Evolutionary conservation across 30 jellyfish, hydroid and myxozoan genomes (phyloP), one percentile per base, ranked within the genome.

Genomic region (Clytia hemisphaerica): DNA sequence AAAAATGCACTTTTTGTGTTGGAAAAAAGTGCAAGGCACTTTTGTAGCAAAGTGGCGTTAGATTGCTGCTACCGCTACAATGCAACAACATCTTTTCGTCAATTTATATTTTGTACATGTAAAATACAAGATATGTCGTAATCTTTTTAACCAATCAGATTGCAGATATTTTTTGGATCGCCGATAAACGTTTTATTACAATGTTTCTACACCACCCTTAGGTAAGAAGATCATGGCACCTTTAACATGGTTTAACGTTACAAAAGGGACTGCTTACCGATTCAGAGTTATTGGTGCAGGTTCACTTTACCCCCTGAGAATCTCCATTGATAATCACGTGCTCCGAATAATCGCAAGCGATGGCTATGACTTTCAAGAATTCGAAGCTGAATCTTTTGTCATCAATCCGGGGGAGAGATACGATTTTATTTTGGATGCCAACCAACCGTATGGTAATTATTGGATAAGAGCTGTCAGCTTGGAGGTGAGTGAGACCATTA

Each of bases 201-300:
- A 3, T 9, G 18, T 2, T 38, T 3, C 50, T 2, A 32, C 6
- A 38, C 29, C 4, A 0, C 45, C 42, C 71, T 34, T 54, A 85
- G 96, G 96, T 25, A 15, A 51, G 21, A 58, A 68, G 28, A 45
- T 42, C 6, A 86, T 72, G 64, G 87, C 90, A 22, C 97, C 97
- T 18, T 51, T 88, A 33, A 46, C 88, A 1, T 77, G 93, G 93
- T 88, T 24, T 70, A 79, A 75, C 61, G 94, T 88, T 37, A 73
- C 88, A 14, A 48, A 50, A 31, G 94, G 94, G 50, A 80, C 69
- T 37, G 63, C 72, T 30, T 89, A 82, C 15, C 85, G 97, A n/a
- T 88, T 88, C 78, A 76, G 97, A 45, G 97, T 88, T 36, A 88
- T 88, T 14, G 93, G 84, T 48, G 94, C 71, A 0, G 97, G 97